phyloP scores from a whole-genome alignment of 2,113 vertebrate genomes.

The Setophaga kirtlandii region DNA sequence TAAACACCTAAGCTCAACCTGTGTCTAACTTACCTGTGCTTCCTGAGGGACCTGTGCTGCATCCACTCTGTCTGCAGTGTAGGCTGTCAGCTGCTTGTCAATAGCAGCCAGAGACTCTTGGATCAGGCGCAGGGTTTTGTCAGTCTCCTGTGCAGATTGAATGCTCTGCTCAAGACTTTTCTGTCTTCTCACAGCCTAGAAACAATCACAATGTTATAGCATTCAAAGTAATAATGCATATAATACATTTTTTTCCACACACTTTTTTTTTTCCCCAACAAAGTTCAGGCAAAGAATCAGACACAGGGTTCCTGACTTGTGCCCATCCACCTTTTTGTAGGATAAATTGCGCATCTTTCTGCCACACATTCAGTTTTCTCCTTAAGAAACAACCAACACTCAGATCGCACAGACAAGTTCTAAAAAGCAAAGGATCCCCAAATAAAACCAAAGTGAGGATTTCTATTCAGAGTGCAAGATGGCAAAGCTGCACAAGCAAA shows the following conservation, averaged over 20 bases:
- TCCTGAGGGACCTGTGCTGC: constrained; percentile 94
- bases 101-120: constrained; percentile 86
- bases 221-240: not conserved
- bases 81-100: constrained; percentile 88
- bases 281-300: not conserved
- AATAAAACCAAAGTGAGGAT: not conserved
- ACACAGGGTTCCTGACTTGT: not conserved
- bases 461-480: not conserved
- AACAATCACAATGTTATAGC: constrained; percentile 23
- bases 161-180: constrained; percentile 90
- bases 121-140: constrained; percentile 88
- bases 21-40: constrained; percentile 82
- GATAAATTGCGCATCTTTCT: constrained; percentile 77
- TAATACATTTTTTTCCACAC: not conserved
- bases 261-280: not conserved
- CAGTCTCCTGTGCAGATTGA: constrained; percentile 89
- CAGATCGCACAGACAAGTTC: not conserved
- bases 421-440: not conserved
- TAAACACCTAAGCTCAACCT: not conserved
- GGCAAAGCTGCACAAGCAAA: constrained; percentile 42
- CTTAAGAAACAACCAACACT: not conserved
- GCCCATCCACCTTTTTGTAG: constrained; percentile 79
- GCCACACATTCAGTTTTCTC: constrained; percentile 68
- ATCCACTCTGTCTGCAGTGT: constrained; percentile 89
- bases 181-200: constrained; percentile 85